Evolutionary conservation across 2,113 vertebrate species (phyloP).

Genomic region (Sylvia atricapilla): DNA sequence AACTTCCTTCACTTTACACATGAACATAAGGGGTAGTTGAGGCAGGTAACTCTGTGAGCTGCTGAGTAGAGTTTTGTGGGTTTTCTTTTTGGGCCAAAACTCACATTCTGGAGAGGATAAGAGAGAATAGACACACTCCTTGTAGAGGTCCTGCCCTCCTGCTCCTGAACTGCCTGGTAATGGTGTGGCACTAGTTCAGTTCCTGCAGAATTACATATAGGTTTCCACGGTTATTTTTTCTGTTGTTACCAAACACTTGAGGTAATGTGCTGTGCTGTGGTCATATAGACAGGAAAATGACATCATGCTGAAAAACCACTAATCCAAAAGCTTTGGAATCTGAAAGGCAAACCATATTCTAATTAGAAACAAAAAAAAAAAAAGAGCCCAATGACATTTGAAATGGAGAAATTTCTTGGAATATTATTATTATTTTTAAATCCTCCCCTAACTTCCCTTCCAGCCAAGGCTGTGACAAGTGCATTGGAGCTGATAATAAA

Average conservation of each 20-base stretch:
- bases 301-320: constrained; percentile 72
- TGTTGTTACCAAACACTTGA: constrained; percentile 73
- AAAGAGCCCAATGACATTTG: background rate
- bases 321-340: constrained; percentile 71
- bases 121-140: background rate
- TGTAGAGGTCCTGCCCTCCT: background rate
- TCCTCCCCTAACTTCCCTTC: constrained; percentile 53
- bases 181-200: constrained; percentile 55
- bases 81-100: background rate
- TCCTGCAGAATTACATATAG: background rate
- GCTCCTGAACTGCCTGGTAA: constrained; percentile 40
- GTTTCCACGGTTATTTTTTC: constrained; percentile 74
- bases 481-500: constrained; percentile 74
- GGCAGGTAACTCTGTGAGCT: background rate
- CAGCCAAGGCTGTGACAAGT: constrained; percentile 74
- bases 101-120: background rate
- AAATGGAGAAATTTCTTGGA: constrained; percentile 60
- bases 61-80: background rate
- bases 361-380: constrained; percentile 61
- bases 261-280: constrained; percentile 53
- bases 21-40: background rate
- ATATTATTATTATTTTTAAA: constrained; percentile 47
- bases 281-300: constrained; percentile 74
- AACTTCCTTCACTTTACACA: background rate
- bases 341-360: constrained; percentile 66